A percentile compares a stretch with the other conserved stretches of the same genome.
Conservation (phyloP, 2,888 invertebrate genomes). For the Athripsodes cinereus region DNA sequence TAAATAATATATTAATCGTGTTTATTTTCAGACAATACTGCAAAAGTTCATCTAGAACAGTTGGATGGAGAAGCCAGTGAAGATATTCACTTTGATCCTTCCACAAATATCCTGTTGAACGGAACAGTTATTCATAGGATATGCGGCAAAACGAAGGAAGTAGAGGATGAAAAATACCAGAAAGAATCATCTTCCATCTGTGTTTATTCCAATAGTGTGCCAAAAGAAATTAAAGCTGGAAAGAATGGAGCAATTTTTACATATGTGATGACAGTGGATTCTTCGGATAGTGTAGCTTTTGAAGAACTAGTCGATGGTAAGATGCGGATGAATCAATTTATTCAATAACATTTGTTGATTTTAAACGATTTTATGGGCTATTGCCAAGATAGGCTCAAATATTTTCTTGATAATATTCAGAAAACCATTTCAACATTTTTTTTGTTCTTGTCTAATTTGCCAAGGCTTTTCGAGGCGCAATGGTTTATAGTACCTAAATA, state of each 20-base stretch:
- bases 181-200: constrained; percentile 17
- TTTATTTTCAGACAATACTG: neutral
- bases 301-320: constrained; percentile 36
- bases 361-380: too few species aligned
- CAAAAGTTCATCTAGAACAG: neutral
- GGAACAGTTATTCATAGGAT: constrained; percentile 10
- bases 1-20: too few species aligned
- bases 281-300: constrained; percentile 32
- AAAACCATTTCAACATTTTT: too few species aligned
- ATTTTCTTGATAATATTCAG: too few species aligned
- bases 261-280: constrained; percentile 34
- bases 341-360: too few species aligned
- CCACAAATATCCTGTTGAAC: constrained; percentile 5
- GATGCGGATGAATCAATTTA: too few species aligned
- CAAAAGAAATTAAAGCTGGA: neutral
- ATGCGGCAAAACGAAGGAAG: constrained; percentile 18
- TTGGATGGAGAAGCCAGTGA: constrained; percentile 22
- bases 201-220: constrained; percentile 20
- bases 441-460: too few species aligned
- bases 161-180: constrained; percentile 26
- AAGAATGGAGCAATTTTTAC: constrained; percentile 18
- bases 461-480: too few species aligned
- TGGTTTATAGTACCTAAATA: too few species aligned
- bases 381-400: too few species aligned
- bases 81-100: constrained; percentile 27